A percentile compares a stretch with the other conserved stretches of the same genome.
These are phyloP conservation scores for Ashinkailepas kermadecensis DNA, from an alignment of 2,888 invertebrate species.

Conservation along the genomic window DNA sequence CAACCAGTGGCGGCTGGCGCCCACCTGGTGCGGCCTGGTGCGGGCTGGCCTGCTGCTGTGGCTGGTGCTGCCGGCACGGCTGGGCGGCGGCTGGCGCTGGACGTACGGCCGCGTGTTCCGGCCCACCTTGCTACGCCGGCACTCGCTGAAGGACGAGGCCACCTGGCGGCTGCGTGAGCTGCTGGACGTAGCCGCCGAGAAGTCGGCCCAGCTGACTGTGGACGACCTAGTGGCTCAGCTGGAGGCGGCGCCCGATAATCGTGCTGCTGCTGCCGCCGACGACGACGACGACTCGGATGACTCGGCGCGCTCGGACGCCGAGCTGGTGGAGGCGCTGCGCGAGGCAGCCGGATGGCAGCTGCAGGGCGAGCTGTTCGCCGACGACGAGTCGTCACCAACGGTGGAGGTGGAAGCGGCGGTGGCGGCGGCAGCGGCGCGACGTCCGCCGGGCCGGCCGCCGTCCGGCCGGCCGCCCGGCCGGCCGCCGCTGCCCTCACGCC, in stretches of 20 bases:
- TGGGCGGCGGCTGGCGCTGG: conserved; percentile 11
- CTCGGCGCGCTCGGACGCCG: not conserved
- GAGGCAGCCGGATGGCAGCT: not conserved
- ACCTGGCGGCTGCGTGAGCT: conserved; percentile 8
- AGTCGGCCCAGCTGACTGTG: conserved; percentile 17
- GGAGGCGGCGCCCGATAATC: not conserved
- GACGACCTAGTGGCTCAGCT: not conserved
- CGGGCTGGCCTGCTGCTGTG: not conserved
- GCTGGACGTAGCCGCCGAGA: conserved; percentile 7
- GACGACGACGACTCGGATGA: not conserved
- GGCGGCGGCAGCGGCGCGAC: not conserved
- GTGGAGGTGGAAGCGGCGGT: not conserved
- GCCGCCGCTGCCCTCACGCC: not conserved
- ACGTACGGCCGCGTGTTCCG: conserved; percentile 2
- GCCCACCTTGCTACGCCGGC: not conserved
- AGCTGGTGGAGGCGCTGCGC: conserved; percentile 5
- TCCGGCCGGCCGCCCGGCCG: not conserved
- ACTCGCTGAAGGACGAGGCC: conserved; percentile 1
- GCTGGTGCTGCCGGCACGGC: conserved; percentile 1
- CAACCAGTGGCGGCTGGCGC: not conserved
- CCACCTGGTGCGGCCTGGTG: not conserved
- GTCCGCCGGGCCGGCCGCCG: not conserved
- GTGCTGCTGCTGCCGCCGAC: not conserved
- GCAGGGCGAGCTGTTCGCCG: not conserved
- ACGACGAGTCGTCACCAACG: not conserved